These are phyloP conservation scores for Rhyzopertha dominica DNA, from an alignment of 1,140 invertebrate genomes.

Conservation along the genomic window DNA sequence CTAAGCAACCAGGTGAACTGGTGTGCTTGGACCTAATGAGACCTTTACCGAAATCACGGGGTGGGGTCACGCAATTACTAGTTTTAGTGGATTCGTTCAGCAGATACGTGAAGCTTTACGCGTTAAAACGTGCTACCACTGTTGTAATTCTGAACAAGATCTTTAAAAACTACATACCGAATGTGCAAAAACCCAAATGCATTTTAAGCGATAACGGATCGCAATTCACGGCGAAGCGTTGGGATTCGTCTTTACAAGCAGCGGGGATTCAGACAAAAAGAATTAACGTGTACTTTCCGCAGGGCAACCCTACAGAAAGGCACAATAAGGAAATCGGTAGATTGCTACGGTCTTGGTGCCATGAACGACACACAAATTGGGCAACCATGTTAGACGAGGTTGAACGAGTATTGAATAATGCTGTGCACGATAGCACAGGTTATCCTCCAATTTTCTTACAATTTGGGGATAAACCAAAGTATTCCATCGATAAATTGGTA, in stretches of 20 bases:
- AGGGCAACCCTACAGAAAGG: conserved; percentile 7
- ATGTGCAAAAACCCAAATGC: not conserved
- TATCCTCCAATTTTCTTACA: too few relatives aligned
- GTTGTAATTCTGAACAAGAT: not conserved
- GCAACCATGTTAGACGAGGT: not conserved
- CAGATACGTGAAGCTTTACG: not conserved
- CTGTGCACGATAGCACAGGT: conserved; percentile 4
- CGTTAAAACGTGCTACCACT: not conserved
- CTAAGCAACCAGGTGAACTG: not conserved
- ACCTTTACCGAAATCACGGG: not conserved
- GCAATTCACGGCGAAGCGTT: conserved; percentile 4
- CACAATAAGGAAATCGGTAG: conserved; percentile 9
- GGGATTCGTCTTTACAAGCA: not conserved
- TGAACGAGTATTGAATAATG: conserved; percentile 5
- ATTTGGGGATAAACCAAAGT: too few relatives aligned
- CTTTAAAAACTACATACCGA: not conserved
- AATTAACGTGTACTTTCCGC: conserved; percentile 5
- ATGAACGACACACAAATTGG: conserved; percentile 13
- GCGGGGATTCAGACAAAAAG: not conserved
- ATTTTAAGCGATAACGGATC: conserved; percentile 12
- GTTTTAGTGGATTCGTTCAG: not conserved
- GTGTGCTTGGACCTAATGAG: not conserved
- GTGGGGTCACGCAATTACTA: not conserved
- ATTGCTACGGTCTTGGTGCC: conserved; percentile 4
- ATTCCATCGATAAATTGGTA: too few relatives aligned